Percentiles rank a stretch among this genome's conserved stretches.
phyloP scores from a whole-genome alignment of 2,888 invertebrate genomes.

The Hypselothyrea guttata region DNA sequence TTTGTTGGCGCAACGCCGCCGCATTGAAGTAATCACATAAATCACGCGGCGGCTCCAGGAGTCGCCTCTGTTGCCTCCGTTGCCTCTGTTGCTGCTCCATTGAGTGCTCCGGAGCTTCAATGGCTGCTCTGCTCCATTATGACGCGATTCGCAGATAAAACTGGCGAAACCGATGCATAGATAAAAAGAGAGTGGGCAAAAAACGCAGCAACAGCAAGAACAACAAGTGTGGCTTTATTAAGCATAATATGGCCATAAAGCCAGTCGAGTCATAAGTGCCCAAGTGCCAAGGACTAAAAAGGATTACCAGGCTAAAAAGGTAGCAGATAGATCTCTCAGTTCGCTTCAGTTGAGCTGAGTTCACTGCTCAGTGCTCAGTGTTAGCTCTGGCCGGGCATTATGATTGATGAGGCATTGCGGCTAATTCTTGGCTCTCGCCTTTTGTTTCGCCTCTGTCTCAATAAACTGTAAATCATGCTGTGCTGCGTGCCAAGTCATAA shows the following conservation, averaged over 20 bases:
- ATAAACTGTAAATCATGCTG: slow-evolving; percentile 72
- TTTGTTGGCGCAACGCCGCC: slow-evolving; percentile 76
- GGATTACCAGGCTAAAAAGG: slow-evolving; percentile 30
- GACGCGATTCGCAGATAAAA: slow-evolving; percentile 72
- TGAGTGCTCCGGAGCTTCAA: slow-evolving; percentile 50
- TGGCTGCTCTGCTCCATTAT: slow-evolving; percentile 57
- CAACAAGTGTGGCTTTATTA: slow-evolving; percentile 61
- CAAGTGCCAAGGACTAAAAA: slow-evolving; percentile 6
- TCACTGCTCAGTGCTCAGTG: slow-evolving; percentile 30
- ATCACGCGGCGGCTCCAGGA: slow-evolving; percentile 69
- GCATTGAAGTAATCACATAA: slow-evolving; percentile 80
- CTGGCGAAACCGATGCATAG: slow-evolving; percentile 49
- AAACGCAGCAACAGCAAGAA: slow-evolving; percentile 15
- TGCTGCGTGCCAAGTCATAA: slow-evolving; percentile 75
- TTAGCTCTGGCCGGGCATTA: slow-evolving; percentile 25
- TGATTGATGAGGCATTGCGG: slow-evolving; percentile 74
- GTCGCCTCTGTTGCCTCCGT: slow-evolving; percentile 14
- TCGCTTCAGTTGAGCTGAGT: slow-evolving; percentile 13
- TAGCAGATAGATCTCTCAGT: slow-evolving; percentile 19
- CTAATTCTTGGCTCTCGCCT: slow-evolving; percentile 71
- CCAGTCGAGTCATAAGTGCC: slow-evolving; percentile 54
- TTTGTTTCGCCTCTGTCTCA: slow-evolving; percentile 59
- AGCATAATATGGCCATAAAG: slow-evolving; percentile 75
- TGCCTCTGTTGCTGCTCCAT: slow-evolving; percentile 4
- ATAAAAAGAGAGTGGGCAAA: slow-evolving; percentile 47